Evolutionary conservation across 2,888 invertebrate species (phyloP), one percentile per base, ranked within the genome.

Genomic region (Tetranychus piercei): DNA sequence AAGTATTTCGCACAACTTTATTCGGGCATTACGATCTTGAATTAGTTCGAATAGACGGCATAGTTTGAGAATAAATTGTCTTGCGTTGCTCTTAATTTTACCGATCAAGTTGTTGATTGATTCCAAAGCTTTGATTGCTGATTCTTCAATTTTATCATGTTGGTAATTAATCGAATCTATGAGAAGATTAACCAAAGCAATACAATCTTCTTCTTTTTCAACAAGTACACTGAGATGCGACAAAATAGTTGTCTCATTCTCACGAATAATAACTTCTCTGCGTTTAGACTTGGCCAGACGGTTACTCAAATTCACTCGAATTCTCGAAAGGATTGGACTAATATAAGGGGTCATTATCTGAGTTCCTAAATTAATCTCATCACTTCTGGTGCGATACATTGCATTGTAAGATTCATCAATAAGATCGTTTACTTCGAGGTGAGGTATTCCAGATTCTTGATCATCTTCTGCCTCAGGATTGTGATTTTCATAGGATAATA

Each of bases 201-300:
- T 18, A 20, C 72, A 34, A 44, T 72, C 72, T 15, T 44, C n/a
- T 15, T 23, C 76, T 75, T 81, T 80, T 9, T 78, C 78, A 6
- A 81, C 80, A 79, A 34, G 74, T 45, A 65, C 11, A 76, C 79
- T 77, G 77, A 82, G 81, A 79, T 80, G 69, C 1, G 82, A 81
- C 9, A 83, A 80, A 76, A 83, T 81, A 73, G 79, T 79, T 43
- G 82, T 78, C 7, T 72, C 72, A n/a, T 72, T 44, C 8, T 72
- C 45, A 9, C 15, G 20, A 1, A 72, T 72, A 6, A 44, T 72
- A 43, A 11, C 8, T 20, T 43, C 20, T 34, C 44, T 15, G 7
- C 34, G 22, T 22, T 11, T 23, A 20, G 11, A 11, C 18, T 72
- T 72, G n/a, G 34, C 20, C 72, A 72, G 43, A 18, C 44, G 45